Base-by-base conservation (phyloP, 2,113 vertebrate genomes). In the Petrocephalus zakoni region DNA sequence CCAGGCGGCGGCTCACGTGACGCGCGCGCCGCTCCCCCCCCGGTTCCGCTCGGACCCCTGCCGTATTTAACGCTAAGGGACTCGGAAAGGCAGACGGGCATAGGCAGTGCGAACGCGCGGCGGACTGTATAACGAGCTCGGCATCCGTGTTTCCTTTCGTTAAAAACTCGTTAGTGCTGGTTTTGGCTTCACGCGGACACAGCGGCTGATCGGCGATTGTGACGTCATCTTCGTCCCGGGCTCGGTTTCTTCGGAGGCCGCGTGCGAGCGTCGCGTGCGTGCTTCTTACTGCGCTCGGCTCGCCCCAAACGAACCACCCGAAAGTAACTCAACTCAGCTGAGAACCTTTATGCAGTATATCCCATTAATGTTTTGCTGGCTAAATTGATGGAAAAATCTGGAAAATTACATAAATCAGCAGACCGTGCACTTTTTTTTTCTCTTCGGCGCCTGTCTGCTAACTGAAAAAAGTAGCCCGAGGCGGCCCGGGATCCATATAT, bases 1-100 rank as follows among this genome's bases (percentile, higher is more conserved):
- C 29, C 46, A 21, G 46, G n/a, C 81, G 88, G 88, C 89, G 88
- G 84, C 55, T 91, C 93, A 93, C 92, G 91, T 93, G 91, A 88
- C 53, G 83, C 42, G 22, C 29, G 46, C 87, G 47, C 92, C 89
- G 87, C 88, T 89, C 75, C 52, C 88, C 88, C 88, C 86, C 49
- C 78, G 42, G 78, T 47, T 4, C 37, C 34, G 17, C 29, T 82
- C 75, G 42, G 22, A 83, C 34, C 19, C 2, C 22, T 78, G 34
- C 42, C 42, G 1, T 42, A 3, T 42, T 42, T 42, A 42, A 42
- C 42, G 42, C 42, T 42, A 42, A 55, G 53, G 17, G 17, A 55
- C 53, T 19, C 53, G 2, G 21, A 51, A 22, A 72, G n/a, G 13
- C 1, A 89, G 1, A 46, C 58, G 37, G 9, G 75, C 87, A 89